Evolutionary conservation across 2,888 invertebrate genomes (phyloP).

Genomic region (Pyrgus malvae): DNA sequence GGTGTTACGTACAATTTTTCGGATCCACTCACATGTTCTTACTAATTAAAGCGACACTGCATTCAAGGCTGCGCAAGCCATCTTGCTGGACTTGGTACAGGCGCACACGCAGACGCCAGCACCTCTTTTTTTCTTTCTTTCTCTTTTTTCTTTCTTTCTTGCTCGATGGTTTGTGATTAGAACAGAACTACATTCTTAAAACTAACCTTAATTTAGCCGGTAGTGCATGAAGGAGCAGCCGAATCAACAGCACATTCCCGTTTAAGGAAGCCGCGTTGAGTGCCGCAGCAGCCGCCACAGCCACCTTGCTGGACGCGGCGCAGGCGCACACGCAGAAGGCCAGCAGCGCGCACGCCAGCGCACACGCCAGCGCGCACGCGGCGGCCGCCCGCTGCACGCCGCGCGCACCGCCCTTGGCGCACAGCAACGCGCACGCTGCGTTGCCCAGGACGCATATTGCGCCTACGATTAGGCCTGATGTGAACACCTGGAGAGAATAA

Average conservation of each 20-base stretch:
- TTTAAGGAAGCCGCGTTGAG: constrained; percentile 70
- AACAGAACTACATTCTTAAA: too few relatives aligned
- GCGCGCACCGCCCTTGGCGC: constrained; percentile 58
- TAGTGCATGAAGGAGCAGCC: constrained; percentile 61
- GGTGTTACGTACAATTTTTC: too few relatives aligned
- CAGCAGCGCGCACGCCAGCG: constrained; percentile 58
- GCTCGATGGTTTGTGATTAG: too few relatives aligned
- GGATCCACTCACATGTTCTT: too few relatives aligned
- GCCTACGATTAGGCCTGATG: constrained; percentile 69
- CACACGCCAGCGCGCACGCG: constrained; percentile 63
- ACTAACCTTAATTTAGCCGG: constrained; percentile 68
- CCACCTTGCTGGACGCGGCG: constrained; percentile 48
- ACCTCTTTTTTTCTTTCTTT: too few relatives aligned
- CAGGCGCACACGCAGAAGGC: constrained; percentile 67
- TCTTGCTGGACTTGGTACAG: too few relatives aligned
- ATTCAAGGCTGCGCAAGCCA: too few relatives aligned
- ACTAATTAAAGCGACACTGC: too few relatives aligned
- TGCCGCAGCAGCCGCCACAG: constrained; percentile 68
- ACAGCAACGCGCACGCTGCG: constrained; percentile 60
- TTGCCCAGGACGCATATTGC: constrained; percentile 70
- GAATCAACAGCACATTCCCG: constrained; percentile 68
- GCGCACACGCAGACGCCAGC: too few relatives aligned
- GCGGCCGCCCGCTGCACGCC: constrained; percentile 65
- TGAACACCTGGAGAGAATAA: constrained; percentile 56
- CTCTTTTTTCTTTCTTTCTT: too few relatives aligned